phyloP scores from a whole-genome alignment of 2,113 vertebrate species.

The Dunckerocampus dactyliophorus region DNA sequence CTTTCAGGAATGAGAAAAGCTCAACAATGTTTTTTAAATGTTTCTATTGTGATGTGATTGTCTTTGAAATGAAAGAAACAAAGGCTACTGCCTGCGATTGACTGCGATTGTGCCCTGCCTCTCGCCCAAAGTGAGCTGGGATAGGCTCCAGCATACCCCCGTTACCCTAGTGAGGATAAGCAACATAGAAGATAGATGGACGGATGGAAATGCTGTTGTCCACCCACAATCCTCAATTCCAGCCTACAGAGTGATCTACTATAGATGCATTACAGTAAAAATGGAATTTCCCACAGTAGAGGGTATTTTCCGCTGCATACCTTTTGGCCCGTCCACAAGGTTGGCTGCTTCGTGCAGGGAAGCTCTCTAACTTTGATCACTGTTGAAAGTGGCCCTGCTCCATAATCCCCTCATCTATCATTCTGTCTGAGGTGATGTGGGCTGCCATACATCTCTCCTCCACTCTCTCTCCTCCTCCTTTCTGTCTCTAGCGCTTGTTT shows the following conservation, averaged over 20 bases:
- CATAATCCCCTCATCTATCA: slow-evolving; percentile 69
- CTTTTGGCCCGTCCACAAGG: slow-evolving; percentile 36
- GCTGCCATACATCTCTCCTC: slow-evolving; percentile 60
- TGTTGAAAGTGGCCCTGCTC: slow-evolving; percentile 54
- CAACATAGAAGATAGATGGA: too few species aligned
- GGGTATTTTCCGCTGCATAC: slow-evolving; percentile 29
- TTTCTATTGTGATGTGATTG: slow-evolving; percentile 22
- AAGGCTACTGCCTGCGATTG: too few species aligned
- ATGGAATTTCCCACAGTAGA: slow-evolving; percentile 1
- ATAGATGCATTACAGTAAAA: slow-evolving; percentile 1
- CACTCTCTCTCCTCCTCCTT: slow-evolving; percentile 32
- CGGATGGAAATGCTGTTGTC: too few species aligned
- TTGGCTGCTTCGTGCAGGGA: slow-evolving; percentile 30
- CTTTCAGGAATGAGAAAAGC: slow-evolving; percentile 1
- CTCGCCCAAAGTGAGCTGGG: too few species aligned
- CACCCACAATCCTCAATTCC: slow-evolving; percentile 6
- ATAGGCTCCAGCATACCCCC: too few species aligned
- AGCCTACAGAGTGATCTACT: slow-evolving; percentile 33
- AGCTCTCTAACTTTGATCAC: slow-evolving; percentile 58
- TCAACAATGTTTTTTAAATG: slow-evolving; percentile 19
- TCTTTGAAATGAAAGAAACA: slow-evolving; percentile 22
- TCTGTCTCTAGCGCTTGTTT: slow-evolving; percentile 34
- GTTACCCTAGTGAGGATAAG: too few species aligned
- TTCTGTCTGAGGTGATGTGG: slow-evolving; percentile 57
- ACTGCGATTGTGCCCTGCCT: too few species aligned